Evolutionary conservation across 2,113 vertebrate genomes (phyloP).

Genomic region (Myotis yumanensis): DNA sequence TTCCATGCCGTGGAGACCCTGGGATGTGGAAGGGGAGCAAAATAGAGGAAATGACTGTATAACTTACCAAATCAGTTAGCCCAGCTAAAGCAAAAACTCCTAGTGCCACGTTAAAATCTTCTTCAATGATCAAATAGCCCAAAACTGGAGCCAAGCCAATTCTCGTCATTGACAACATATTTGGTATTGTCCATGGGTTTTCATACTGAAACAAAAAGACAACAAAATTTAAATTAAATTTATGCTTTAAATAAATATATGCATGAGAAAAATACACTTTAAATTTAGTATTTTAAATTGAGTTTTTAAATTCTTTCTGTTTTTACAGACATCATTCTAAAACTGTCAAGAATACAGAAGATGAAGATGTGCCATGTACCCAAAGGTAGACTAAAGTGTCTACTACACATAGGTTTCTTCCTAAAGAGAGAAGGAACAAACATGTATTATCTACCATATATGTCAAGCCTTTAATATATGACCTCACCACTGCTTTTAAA

Average conservation of each 20-base stretch:
- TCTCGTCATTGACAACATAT: constrained; percentile 93
- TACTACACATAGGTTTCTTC: background rate
- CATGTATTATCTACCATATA: background rate
- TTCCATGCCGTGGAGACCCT: background rate
- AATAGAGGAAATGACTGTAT: background rate
- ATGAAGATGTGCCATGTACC: background rate
- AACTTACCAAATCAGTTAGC: constrained; percentile 94
- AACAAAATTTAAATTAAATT: constrained; percentile 47
- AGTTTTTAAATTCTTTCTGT: constrained; percentile 24
- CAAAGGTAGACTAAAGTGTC: background rate
- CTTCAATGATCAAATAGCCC: constrained; percentile 93
- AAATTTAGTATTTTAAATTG: constrained; percentile 15
- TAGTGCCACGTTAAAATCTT: constrained; percentile 93
- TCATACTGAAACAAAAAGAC: constrained; percentile 89
- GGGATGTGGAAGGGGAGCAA: background rate
- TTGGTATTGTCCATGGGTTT: constrained; percentile 99
- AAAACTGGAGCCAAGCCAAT: constrained; percentile 93
- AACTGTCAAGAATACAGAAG: background rate
- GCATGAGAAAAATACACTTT: background rate
- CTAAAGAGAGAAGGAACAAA: background rate
- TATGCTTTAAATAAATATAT: background rate
- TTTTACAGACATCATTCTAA: background rate
- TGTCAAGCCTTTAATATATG: background rate
- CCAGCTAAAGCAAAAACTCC: constrained; percentile 94
- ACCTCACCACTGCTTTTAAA: constrained; percentile 51